Evolutionary conservation across 2,888 invertebrate genomes (phyloP).

Genomic region (Monochamus alternatus): DNA sequence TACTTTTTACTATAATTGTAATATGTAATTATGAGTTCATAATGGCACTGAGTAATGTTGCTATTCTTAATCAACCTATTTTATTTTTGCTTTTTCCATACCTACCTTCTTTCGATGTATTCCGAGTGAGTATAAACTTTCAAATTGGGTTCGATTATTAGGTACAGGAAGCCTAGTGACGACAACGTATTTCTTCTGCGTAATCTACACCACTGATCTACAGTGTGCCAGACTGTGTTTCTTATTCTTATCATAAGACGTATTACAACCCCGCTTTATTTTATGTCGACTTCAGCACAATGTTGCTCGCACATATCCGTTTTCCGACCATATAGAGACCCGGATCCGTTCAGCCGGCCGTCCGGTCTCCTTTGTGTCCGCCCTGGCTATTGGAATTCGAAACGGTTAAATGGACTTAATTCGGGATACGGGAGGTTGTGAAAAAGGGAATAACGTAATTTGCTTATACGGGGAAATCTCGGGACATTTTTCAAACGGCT

Average conservation of each 20-base stretch:
- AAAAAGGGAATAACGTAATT: conserved; percentile 27
- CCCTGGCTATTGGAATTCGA: conserved; percentile 51
- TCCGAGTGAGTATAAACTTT: no score
- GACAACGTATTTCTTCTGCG: neutral
- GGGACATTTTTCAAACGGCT: conserved; percentile 6
- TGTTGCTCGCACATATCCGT: conserved; percentile 56
- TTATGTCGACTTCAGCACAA: conserved; percentile 68
- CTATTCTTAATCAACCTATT: no score
- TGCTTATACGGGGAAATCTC: conserved; percentile 34
- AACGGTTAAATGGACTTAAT: conserved; percentile 53
- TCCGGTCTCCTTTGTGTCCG: conserved; percentile 49
- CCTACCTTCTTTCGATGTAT: no score
- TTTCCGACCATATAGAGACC: conserved; percentile 44
- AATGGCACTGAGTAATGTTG: no score
- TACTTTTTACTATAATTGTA: no score
- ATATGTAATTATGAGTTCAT: no score
- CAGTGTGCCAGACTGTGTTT: conserved; percentile 59
- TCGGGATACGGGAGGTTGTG: conserved; percentile 37
- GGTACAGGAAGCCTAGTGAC: no score
- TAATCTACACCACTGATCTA: conserved; percentile 22
- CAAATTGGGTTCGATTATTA: no score
- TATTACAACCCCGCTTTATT: conserved; percentile 63
- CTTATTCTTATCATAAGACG: conserved; percentile 65
- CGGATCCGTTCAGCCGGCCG: conserved; percentile 35
- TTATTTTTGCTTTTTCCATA: no score